Conservation (phyloP, 2,888 invertebrate species). For the Sceliomorpha sp. region DNA sequence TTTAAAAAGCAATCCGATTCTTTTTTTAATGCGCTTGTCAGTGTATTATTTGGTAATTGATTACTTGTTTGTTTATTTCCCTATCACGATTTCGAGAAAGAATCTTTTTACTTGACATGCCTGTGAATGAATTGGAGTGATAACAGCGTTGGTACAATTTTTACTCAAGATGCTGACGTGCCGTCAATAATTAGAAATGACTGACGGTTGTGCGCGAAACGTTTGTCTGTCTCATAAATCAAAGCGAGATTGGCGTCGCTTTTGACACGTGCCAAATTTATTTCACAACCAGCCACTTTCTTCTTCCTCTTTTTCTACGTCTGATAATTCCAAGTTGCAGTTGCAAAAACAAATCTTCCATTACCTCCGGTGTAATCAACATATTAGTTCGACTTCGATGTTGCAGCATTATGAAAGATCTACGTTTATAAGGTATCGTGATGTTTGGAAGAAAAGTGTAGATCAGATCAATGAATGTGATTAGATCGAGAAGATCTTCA, state of each 20-base stretch:
- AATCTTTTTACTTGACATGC: no score
- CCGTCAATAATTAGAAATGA: slow-evolving; percentile 37
- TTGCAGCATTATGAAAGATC: slow-evolving; percentile 18
- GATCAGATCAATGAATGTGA: slow-evolving; percentile 3
- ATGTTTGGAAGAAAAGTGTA: slow-evolving; percentile 10
- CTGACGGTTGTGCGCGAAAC: slow-evolving; percentile 48
- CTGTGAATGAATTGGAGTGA: slow-evolving; percentile 64
- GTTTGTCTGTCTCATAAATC: slow-evolving; percentile 65
- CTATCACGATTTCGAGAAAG: no score
- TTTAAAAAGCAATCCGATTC: no score
- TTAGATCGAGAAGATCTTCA: not conserved
- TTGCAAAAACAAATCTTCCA: slow-evolving; percentile 7
- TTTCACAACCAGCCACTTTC: slow-evolving; percentile 38
- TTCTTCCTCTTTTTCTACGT: slow-evolving; percentile 9
- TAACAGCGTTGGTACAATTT: slow-evolving; percentile 60
- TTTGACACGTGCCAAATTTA: slow-evolving; percentile 60
- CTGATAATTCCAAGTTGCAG: not conserved
- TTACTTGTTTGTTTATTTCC: no score
- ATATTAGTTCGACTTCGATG: slow-evolving; percentile 26
- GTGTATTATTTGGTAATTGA: no score
- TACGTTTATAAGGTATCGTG: slow-evolving; percentile 17
- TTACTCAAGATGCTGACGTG: slow-evolving; percentile 44
- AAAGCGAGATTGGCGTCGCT: slow-evolving; percentile 58
- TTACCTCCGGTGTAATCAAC: slow-evolving; percentile 26
- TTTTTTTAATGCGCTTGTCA: no score